These are phyloP conservation scores for Opisthocomus hoazin DNA, from an alignment of 2,113 vertebrate genomes.

Conservation along the genomic window DNA sequence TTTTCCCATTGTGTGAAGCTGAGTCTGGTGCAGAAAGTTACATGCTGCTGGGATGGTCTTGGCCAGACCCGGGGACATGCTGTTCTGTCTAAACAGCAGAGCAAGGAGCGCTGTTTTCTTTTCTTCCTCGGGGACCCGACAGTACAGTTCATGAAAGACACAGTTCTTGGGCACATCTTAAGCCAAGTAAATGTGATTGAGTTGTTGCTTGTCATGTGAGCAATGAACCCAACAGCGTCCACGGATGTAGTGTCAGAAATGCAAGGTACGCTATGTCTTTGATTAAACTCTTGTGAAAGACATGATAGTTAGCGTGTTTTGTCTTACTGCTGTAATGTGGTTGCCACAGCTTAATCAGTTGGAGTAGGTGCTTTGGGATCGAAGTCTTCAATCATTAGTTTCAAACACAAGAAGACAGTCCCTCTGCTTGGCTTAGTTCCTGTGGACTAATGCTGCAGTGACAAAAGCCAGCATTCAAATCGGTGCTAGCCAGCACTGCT, in stretches of 20 bases:
- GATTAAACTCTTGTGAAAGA: neutral
- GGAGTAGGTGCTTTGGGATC: neutral
- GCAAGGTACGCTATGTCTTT: neutral
- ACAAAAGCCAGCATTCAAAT: neutral
- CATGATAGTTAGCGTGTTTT: rapidly evolving
- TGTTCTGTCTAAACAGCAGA: neutral
- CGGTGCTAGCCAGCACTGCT: neutral
- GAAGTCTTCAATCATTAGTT: neutral
- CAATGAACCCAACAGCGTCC: neutral
- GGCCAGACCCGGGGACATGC: neutral
- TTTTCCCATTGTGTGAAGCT: neutral
- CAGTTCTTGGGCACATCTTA: rapidly evolving
- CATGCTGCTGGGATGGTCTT: neutral
- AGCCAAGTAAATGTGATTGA: neutral
- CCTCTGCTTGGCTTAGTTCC: neutral
- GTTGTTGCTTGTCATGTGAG: neutral
- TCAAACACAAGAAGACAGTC: neutral
- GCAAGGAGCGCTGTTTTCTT: neutral
- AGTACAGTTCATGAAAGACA: neutral
- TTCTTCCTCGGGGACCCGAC: neutral
- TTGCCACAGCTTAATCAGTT: neutral
- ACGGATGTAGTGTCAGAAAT: neutral
- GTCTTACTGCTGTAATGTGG: neutral
- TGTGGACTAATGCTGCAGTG: no score
- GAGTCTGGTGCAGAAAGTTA: neutral